phyloP scores from a whole-genome alignment of 2,888 invertebrate genomes.

The Aspidapion aeneum region DNA sequence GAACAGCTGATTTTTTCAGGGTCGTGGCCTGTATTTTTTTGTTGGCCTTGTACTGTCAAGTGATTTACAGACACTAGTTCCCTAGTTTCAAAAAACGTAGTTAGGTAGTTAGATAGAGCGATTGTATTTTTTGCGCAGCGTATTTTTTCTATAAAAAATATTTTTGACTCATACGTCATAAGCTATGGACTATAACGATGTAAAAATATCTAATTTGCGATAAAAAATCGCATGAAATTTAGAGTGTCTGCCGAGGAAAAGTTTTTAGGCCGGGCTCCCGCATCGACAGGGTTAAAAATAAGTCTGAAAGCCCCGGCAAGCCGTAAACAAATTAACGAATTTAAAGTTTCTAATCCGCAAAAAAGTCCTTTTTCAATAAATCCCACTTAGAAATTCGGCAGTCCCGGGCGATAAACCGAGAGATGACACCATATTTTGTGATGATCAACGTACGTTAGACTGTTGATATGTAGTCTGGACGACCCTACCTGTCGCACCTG shows the following conservation, averaged over 20 bases:
- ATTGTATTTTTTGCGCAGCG: no score
- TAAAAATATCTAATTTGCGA: background rate
- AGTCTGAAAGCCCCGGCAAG: background rate
- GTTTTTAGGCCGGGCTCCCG: background rate
- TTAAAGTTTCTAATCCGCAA: constrained; percentile 23
- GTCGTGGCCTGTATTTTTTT: no score
- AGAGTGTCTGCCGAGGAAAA: background rate
- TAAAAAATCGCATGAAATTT: background rate
- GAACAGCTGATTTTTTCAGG: no score
- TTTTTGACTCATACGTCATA: no score
- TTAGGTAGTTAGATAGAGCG: no score
- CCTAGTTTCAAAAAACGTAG: no score
- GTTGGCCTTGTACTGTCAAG: no score
- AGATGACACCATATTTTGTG: constrained; percentile 21
- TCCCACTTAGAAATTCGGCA: constrained; percentile 22
- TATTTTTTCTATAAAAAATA: no score
- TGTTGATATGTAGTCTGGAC: no score
- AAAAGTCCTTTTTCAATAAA: constrained; percentile 19
- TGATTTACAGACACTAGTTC: no score
- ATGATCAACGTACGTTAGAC: constrained; percentile 10
- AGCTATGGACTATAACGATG: no score
- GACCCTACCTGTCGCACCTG: no score
- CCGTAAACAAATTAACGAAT: constrained; percentile 31
- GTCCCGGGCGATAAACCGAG: background rate
- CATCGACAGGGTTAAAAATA: background rate